Percentiles rank a stretch among this genome's conserved stretches.
These are phyloP conservation scores for Nerophis lumbriciformis DNA, from an alignment of 2,113 vertebrate species.

Conservation along the genomic window DNA sequence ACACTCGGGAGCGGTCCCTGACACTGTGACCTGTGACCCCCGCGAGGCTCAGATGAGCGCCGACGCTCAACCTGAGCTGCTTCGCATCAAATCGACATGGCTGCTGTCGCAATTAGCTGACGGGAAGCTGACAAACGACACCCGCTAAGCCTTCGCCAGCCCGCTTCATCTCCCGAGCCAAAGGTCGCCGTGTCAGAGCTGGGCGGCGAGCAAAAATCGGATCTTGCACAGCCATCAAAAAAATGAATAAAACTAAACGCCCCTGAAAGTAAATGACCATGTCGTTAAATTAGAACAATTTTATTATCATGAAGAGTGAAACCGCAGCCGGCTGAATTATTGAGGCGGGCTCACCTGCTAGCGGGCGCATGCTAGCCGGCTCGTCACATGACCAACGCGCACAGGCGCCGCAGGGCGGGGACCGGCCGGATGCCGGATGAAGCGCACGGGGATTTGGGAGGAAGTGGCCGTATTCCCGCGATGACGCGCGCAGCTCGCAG, in stretches of 20 bases:
- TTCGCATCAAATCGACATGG: neutral
- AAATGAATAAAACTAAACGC: neutral
- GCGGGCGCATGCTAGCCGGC: too few relatives aligned
- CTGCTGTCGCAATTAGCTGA: neutral
- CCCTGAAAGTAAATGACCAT: neutral
- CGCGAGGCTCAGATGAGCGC: neutral
- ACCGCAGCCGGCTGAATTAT: constrained; percentile 3
- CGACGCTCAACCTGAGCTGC: neutral
- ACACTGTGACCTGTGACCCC: too few relatives aligned
- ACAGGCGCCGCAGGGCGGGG: too few relatives aligned
- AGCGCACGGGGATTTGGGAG: neutral
- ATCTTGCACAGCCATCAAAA: too few relatives aligned
- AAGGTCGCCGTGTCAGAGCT: neutral
- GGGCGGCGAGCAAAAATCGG: too few relatives aligned
- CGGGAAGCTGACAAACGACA: neutral
- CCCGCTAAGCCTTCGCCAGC: neutral
- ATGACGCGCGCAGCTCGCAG: neutral
- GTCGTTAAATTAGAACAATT: neutral
- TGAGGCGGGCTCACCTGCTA: neutral
- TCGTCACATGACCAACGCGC: too few relatives aligned
- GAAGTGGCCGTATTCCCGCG: neutral
- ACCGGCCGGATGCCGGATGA: neutral
- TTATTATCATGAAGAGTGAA: neutral
- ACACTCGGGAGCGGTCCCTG: too few relatives aligned
- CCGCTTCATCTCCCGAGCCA: neutral